These are phyloP conservation scores for Ceuthmochares aereus DNA, from an alignment of 2,113 vertebrate species.

Conservation along the genomic window DNA sequence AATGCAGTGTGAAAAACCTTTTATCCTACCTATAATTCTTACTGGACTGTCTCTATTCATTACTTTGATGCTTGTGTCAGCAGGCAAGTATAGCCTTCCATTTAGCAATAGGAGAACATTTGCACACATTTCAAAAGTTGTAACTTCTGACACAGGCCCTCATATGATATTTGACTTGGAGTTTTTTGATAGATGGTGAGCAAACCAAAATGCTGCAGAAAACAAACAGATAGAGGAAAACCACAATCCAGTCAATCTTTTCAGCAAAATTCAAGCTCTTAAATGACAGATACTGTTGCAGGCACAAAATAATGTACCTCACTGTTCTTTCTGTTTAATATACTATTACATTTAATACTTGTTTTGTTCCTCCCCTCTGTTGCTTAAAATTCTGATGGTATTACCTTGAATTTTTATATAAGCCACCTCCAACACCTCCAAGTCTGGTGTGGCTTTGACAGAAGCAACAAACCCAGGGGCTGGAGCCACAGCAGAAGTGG, in stretches of 20 bases:
- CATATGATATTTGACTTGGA: background rate
- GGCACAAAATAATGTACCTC: background rate
- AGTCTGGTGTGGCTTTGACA: background rate
- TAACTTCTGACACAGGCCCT: background rate
- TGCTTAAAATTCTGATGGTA: background rate
- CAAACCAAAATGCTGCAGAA: background rate
- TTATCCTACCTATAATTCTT: background rate
- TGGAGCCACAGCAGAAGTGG: no score
- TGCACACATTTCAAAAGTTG: background rate
- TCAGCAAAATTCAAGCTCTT: background rate
- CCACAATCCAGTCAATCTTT: background rate
- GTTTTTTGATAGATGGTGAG: background rate
- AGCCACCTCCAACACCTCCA: accelerated
- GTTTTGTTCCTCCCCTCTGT: background rate
- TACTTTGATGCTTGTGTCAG: background rate
- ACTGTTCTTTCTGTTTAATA: background rate
- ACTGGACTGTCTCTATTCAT: background rate
- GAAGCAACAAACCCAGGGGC: background rate
- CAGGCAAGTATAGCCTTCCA: background rate
- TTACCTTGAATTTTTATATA: background rate
- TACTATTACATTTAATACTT: background rate
- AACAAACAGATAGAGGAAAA: background rate
- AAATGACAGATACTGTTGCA: background rate
- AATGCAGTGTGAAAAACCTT: background rate
- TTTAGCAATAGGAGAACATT: background rate